These are phyloP conservation scores for Austrolebias charrua DNA, from an alignment of 2,797 vertebrate species.

Conservation along the genomic window DNA sequence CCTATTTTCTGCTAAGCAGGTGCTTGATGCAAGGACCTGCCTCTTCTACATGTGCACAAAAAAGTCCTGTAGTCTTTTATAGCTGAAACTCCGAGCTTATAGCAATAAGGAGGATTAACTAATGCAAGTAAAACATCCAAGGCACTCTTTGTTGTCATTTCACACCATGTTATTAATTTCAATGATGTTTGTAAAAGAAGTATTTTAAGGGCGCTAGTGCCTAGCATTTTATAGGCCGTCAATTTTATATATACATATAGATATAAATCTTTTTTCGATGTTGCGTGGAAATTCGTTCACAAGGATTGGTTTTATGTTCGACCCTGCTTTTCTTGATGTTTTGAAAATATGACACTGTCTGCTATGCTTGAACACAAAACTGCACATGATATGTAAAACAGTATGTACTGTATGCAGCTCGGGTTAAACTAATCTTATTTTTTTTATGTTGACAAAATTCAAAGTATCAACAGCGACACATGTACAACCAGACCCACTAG, in stretches of 20 bases:
- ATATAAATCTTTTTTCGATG: constrained; percentile 59
- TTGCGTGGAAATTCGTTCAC: constrained; percentile 81
- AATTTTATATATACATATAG: constrained; percentile 71
- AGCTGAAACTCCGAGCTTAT: constrained; percentile 85
- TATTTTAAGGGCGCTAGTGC: constrained; percentile 81
- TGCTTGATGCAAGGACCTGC: constrained; percentile 87
- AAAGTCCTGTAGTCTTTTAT: constrained; percentile 77
- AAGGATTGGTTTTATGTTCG: constrained; percentile 82
- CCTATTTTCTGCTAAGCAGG: constrained; percentile 78
- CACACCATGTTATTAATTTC: constrained; percentile 86
- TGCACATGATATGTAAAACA: constrained; percentile 98
- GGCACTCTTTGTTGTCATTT: constrained; percentile 89
- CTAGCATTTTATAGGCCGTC: constrained; percentile 76
- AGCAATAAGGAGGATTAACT: constrained; percentile 90
- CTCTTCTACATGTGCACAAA: constrained; percentile 81
- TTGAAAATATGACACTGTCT: constrained; percentile 84
- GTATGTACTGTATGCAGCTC: constrained; percentile 93
- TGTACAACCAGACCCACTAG: constrained; percentile 90
- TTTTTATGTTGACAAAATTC: constrained; percentile 73
- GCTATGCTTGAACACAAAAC: constrained; percentile 88
- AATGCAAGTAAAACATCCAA: constrained; percentile 90
- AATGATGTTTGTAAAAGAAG: constrained; percentile 77
- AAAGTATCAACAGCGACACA: constrained; percentile 88
- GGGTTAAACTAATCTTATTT: constrained; percentile 68
- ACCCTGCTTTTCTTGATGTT: constrained; percentile 85